phyloP scores from a whole-genome alignment of 2,797 vertebrate species.

The Typhlichthys subterraneus region DNA sequence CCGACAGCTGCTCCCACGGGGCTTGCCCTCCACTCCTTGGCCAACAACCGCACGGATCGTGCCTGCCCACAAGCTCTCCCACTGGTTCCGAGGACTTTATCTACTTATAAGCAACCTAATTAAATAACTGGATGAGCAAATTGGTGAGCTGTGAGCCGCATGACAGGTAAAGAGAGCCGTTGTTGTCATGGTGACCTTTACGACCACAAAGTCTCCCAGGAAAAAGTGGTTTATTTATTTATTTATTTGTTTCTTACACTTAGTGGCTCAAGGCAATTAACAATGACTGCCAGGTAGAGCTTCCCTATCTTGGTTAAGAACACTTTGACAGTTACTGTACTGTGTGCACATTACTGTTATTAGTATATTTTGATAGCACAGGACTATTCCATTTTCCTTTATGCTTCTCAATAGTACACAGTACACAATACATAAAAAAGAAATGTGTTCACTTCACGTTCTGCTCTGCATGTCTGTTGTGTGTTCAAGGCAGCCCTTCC shows the following conservation, averaged over 20 bases:
- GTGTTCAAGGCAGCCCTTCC: no score
- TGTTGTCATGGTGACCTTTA: constrained; percentile 43
- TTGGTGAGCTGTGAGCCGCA: constrained; percentile 35
- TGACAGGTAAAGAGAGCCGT: constrained; percentile 30
- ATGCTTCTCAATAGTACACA: no score
- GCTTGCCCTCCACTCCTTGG: constrained; percentile 42
- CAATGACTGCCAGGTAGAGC: no score
- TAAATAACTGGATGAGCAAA: constrained; percentile 51
- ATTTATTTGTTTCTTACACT: not conserved
- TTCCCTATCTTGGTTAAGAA: no score
- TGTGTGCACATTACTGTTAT: no score
- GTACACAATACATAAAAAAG: no score
- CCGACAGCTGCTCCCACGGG: constrained; percentile 49
- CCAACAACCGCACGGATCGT: constrained; percentile 31
- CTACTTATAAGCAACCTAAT: constrained; percentile 64
- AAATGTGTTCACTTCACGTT: no score
- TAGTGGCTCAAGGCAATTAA: not conserved
- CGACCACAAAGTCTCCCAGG: constrained; percentile 8
- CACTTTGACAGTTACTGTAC: no score
- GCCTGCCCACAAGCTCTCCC: constrained; percentile 25
- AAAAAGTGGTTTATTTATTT: not conserved
- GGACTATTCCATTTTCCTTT: no score
- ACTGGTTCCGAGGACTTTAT: constrained; percentile 47
- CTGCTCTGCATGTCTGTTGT: no score
- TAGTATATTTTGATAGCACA: no score